Conservation (phyloP, 2,797 vertebrate genomes). For the Myotis daubentonii region DNA sequence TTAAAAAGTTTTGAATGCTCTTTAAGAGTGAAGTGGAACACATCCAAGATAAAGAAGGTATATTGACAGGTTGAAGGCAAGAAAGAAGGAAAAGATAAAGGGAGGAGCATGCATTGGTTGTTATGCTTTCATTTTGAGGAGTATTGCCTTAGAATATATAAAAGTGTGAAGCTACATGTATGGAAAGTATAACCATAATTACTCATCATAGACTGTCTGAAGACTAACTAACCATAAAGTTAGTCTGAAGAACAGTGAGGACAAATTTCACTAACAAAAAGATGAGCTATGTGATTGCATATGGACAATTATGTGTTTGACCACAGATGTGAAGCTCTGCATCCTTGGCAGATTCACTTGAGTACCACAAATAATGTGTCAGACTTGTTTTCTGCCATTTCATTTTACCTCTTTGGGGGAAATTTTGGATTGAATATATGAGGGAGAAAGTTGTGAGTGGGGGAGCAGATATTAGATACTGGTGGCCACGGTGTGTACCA, state of each 20-base stretch:
- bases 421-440: too few species aligned
- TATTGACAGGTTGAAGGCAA: neutral
- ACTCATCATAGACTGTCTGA: neutral
- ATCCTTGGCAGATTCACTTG: neutral
- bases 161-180: neutral
- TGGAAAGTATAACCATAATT: neutral
- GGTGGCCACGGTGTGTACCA: neutral
- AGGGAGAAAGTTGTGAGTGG: too few species aligned
- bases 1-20: neutral
- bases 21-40: conserved; percentile 20
- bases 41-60: neutral
- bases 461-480: neutral
- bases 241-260: neutral
- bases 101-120: neutral
- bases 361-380: neutral
- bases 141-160: neutral
- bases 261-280: neutral
- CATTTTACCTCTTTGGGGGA: too few species aligned
- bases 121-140: neutral
- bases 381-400: neutral
- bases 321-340: neutral
- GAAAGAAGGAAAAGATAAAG: neutral
- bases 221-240: too few species aligned
- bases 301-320: neutral
- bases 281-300: neutral